Percentiles rank a stretch among this genome's conserved stretches.
phyloP scores from a whole-genome alignment of 2,113 vertebrate species.

The Aythya baeri region DNA sequence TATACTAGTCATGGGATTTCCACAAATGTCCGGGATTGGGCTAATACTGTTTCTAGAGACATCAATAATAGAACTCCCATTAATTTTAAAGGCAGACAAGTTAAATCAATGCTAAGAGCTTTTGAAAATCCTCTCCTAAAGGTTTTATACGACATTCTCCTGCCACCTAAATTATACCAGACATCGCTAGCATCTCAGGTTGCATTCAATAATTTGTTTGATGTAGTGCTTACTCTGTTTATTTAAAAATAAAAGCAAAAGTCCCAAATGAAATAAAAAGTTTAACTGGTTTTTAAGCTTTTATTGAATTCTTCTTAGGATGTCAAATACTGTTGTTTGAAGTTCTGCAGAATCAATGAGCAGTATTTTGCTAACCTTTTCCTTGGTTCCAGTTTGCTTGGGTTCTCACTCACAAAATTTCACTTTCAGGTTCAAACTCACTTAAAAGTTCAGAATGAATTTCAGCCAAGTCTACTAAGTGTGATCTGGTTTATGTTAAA shows the following conservation, averaged over 20 bases:
- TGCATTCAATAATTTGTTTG: conserved; percentile 52
- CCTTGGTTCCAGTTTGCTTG: conserved; percentile 14
- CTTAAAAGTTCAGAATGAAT: conserved; percentile 48
- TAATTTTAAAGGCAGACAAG: conserved; percentile 25
- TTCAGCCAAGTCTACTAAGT: conserved; percentile 48
- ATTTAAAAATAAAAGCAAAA: conserved; percentile 53
- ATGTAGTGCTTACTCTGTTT: conserved; percentile 30
- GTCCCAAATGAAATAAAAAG: conserved; percentile 48
- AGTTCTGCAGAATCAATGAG: conserved; percentile 5
- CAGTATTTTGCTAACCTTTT: neutral
- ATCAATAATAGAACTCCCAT: neutral
- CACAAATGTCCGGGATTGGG: neutral
- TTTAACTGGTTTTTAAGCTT: conserved; percentile 22
- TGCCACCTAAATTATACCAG: conserved; percentile 20
- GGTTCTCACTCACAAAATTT: conserved; percentile 42
- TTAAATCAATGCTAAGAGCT: conserved; percentile 39
- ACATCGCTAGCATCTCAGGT: neutral
- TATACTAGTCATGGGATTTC: neutral
- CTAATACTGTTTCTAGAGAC: neutral
- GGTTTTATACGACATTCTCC: neutral
- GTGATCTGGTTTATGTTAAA: conserved; percentile 63
- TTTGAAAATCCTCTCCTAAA: conserved; percentile 46
- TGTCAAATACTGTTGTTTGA: conserved; percentile 46
- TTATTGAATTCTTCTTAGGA: conserved; percentile 51
- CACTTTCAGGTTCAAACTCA: conserved; percentile 48